Base-by-base conservation (phyloP, 2,888 invertebrate species). In the Tipula unca region DNA sequence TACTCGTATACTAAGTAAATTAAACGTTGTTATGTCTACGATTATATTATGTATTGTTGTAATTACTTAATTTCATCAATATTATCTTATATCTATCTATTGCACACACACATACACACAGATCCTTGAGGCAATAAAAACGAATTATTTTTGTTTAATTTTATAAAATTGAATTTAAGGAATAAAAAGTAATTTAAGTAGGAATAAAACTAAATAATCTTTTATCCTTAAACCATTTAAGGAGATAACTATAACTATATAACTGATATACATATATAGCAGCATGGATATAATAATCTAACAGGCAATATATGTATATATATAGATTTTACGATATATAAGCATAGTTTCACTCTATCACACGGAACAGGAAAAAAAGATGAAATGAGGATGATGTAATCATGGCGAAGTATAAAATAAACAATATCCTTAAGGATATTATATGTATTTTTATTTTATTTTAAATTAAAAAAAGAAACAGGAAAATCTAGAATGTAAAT, bases 351-450 rank as follows among this genome's bases (percentile, higher is more conserved):
- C 69, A 25, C 25, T 69, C 25, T 69, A 69, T 69, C 10, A 69
- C 25, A 69, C 69, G 69, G 25, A 69, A n/a, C n/a, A n/a, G n/a
- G n/a, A n/a, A n/a, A n/a, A n/a, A 69, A 69, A 20, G 3, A 69
- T 69, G 13, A 69, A 69, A 69, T 69, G 69, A 69, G 69, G 69
- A 69, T 25, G 25, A 69, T 25, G 25, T 69, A 69, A 69, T 69
- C 69, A 69, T 25, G 10, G 25, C 10, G 10, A 25, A 69, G 4
- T 48, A 39, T 39, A 69, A 25, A 25, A 20, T 69, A 25, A 69
- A 69, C 25, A 69, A 69, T 69, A 69, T 48, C 69, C 69, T 69
- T 69, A 69, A 69, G 69, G 69, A 69, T 69, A 69, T 69, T 69
- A 13, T 69, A 25, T 48, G 25, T 20, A 25, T 69, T 69, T 25